Evolutionary conservation across 2,797 vertebrate genomes (phyloP).

Genomic region (Neomorphus geoffroyi): DNA sequence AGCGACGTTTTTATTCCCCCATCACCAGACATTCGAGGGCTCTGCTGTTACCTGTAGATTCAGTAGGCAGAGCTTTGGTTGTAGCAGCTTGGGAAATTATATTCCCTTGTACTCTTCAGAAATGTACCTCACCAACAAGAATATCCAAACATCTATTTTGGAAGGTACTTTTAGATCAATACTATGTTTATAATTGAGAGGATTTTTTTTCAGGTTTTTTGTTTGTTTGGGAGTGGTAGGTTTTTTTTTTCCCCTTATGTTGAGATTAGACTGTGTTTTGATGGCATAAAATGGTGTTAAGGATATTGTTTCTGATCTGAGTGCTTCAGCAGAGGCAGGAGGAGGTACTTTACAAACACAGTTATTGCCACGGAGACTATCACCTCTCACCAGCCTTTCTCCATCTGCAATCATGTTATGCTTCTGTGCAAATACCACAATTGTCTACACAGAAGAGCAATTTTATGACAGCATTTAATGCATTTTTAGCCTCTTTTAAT

Average conservation of each 20-base stretch:
- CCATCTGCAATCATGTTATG: background rate
- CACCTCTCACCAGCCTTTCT: background rate
- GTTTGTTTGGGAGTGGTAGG: too few relatives aligned
- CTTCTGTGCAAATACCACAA: constrained; percentile 6
- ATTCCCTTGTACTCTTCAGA: background rate
- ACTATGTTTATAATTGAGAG: background rate
- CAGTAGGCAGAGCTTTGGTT: background rate
- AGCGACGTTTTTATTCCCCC: rapidly evolving
- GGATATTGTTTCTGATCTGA: background rate
- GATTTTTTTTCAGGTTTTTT: background rate
- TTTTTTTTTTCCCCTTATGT: background rate
- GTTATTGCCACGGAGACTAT: background rate
- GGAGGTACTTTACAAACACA: background rate
- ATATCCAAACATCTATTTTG: background rate
- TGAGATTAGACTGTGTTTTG: background rate
- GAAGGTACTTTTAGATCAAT: background rate
- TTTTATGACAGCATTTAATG: background rate
- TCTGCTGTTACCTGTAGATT: background rate
- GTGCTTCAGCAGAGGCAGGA: background rate
- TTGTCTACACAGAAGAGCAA: background rate
- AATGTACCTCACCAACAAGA: background rate
- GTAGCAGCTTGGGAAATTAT: background rate
- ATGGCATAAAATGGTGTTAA: background rate
- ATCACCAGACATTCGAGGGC: background rate
- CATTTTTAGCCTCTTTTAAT: constrained; percentile 3